Percentiles rank a stretch among this genome's conserved stretches.
Conservation (phyloP, 2,797 vertebrate species). For the Rhabdophis nuchalis region DNA sequence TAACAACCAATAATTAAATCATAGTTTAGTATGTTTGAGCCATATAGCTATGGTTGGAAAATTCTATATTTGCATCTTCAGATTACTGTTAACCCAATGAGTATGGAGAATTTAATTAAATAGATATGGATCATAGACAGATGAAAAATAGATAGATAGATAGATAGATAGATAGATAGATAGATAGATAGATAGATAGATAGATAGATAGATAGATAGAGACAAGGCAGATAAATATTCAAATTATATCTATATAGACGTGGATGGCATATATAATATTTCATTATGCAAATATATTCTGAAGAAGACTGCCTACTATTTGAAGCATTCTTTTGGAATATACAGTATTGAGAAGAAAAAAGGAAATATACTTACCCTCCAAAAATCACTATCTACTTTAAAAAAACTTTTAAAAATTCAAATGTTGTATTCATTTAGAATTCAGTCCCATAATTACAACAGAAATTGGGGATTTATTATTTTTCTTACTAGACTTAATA, state of each 20-base stretch:
- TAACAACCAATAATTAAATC: not conserved
- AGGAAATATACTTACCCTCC: not conserved
- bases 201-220: fast-evolving
- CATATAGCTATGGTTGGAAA: not conserved
- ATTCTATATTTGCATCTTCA: not conserved
- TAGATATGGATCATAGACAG: not conserved
- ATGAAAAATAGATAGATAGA: too few species aligned
- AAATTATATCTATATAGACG: not conserved
- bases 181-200: too few species aligned
- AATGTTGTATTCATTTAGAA: not conserved
- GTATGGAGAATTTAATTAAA: not conserved
- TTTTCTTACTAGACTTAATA: not conserved
- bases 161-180: too few species aligned
- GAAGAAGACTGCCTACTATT: not conserved
- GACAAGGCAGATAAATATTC: fast-evolving
- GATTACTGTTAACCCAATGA: not conserved
- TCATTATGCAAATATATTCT: not conserved
- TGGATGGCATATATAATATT: not conserved
- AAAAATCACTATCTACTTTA: not conserved
- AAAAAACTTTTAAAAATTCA: not conserved
- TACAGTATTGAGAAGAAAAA: not conserved
- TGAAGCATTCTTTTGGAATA: not conserved
- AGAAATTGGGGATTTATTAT: not conserved
- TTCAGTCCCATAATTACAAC: not conserved
- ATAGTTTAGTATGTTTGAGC: not conserved